Evolutionary conservation across 2,888 invertebrate genomes (phyloP).

Genomic region (Eupeodes latifasciatus): DNA sequence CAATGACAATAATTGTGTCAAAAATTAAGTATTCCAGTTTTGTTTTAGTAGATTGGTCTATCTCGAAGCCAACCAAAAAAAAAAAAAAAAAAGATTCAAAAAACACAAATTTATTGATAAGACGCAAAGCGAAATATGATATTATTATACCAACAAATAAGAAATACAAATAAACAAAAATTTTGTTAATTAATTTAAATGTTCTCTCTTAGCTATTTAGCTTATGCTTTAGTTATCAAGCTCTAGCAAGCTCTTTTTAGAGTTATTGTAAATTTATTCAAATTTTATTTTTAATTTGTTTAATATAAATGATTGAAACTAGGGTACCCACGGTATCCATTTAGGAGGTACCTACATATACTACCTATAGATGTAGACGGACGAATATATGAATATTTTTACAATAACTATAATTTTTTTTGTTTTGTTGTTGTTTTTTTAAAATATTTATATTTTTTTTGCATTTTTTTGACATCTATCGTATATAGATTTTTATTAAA

Average conservation of each 20-base stretch:
- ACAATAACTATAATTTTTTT: constrained; percentile 2
- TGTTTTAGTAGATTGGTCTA: constrained; percentile 2
- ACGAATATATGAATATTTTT: constrained; percentile 37
- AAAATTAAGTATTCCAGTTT: constrained; percentile 46
- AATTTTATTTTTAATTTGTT: constrained; percentile 28
- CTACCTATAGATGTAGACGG: background rate
- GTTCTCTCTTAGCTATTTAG: constrained; percentile 3
- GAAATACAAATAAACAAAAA: background rate
- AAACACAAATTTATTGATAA: constrained; percentile 45
- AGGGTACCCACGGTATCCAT: constrained; percentile 28
- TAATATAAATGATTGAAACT: constrained; percentile 46
- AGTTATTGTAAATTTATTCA: constrained; percentile 49
- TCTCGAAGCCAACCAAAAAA: background rate
- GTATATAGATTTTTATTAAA: background rate
- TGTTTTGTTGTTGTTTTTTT: background rate
- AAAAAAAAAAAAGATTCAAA: constrained; percentile 16
- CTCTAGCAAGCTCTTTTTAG: background rate
- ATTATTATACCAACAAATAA: constrained; percentile 23
- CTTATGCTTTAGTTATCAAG: background rate
- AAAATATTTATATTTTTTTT: constrained; percentile 3
- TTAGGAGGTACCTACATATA: background rate
- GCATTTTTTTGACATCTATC: background rate
- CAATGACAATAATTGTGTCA: constrained; percentile 48
- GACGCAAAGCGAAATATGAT: constrained; percentile 37
- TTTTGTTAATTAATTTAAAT: constrained; percentile 39